Evolutionary conservation across 2,888 invertebrate species (phyloP), one percentile per base, ranked within the genome.

Genomic region (Congeria kusceri): DNA sequence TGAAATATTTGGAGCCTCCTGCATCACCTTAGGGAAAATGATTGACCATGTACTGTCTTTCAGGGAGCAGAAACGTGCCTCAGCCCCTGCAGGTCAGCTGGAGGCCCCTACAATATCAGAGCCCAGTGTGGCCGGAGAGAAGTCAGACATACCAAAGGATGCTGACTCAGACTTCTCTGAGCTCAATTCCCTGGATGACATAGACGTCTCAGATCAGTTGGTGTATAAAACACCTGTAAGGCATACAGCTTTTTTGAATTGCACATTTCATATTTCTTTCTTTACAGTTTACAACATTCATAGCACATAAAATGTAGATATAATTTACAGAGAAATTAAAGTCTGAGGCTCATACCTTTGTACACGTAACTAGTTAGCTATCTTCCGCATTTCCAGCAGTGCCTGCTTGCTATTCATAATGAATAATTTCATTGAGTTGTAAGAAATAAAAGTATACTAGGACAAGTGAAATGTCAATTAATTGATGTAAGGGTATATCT

Each of bases 131-230:
- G 61, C 67, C 0, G 53, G 63, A 3, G 71, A 68, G 25, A 85
- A 86, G 72, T 69, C 79, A 7, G 91, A 92, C 62, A 88, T 90
- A 23, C 88, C 88, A 49, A 89, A 89, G 71, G 92, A 92, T 78
- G 85, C 87, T 0, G 92, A 91, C 78, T 91, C 91, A 0, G 92
- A 92, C 83, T 92, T 91, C 78, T 86, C 87, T 47, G 91, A 92
- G 61, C 82, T 89, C 18, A 90, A 90, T 79, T 86, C 90, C 2
- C 91, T 98, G 79, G 96, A 97, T 81, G 96, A 97, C 91, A 94
- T 97, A 29, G 97, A 98, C 91, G 96, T 98, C 67, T 95, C 95
- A 83, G 95, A 96, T 81, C 96, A 96, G 94, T 95, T 98, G 84
- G 95, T 97, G 56, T 94, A 96, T 81, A 97, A 98, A 92, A 96